These are phyloP conservation scores for Lysiphlebus fabarum DNA, from an alignment of 1,140 invertebrate species.

Conservation along the genomic window DNA sequence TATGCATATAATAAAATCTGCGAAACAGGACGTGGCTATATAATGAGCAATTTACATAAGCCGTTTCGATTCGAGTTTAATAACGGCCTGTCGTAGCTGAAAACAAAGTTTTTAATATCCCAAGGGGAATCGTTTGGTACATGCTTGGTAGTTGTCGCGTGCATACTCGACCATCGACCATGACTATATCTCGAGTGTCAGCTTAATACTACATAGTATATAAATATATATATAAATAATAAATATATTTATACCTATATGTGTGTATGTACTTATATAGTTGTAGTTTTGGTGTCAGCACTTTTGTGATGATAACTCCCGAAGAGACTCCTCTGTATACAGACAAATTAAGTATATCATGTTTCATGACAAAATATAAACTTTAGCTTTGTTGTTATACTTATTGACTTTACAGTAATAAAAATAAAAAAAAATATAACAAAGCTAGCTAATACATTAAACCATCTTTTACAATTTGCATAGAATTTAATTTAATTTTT, in stretches of 20 bases:
- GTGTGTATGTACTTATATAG: no score
- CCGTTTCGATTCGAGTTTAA: conserved; percentile 35
- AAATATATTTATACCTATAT: no score
- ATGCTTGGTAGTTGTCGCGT: not conserved
- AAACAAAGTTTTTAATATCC: conserved; percentile 35
- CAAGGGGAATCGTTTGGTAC: conserved; percentile 9
- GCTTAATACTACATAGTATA: not conserved
- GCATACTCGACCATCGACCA: not conserved
- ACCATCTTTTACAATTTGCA: no score
- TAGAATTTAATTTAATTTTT: no score
- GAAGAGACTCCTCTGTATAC: no score
- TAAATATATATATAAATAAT: no score
- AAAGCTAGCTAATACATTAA: no score
- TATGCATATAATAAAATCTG: conserved; percentile 34
- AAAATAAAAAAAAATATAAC: no score
- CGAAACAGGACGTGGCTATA: conserved; percentile 32
- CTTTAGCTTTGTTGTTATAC: no score
- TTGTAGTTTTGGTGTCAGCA: conserved; percentile 11
- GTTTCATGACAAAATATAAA: no score
- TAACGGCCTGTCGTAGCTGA: conserved; percentile 30
- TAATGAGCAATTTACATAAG: conserved; percentile 45
- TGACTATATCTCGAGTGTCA: conserved; percentile 12
- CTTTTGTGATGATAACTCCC: conserved; percentile 10
- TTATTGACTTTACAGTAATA: no score
- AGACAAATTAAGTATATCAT: no score